Evolutionary conservation across 2,888 invertebrate species (phyloP).

Genomic region (Archips xylosteana): DNA sequence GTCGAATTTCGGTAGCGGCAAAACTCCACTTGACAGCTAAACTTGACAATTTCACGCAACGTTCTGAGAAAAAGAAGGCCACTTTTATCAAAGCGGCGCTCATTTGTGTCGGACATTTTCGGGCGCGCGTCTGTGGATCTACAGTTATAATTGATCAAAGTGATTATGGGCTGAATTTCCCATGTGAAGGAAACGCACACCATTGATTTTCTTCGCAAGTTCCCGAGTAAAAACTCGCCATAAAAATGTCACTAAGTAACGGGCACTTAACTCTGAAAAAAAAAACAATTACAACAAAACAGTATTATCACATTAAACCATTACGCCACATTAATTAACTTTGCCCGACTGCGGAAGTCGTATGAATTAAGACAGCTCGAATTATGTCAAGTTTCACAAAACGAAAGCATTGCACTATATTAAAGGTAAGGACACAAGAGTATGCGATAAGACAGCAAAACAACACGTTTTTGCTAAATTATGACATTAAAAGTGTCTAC

Average conservation of each 20-base stretch:
- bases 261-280: background rate
- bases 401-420: slow-evolving; percentile 12
- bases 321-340: slow-evolving; percentile 31
- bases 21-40: too few species aligned
- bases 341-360: slow-evolving; percentile 19
- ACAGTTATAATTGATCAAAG: too few species aligned
- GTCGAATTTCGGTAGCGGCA: too few species aligned
- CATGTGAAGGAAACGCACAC: too few species aligned
- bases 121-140: too few species aligned
- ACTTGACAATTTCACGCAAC: too few species aligned
- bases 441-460: background rate
- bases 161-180: too few species aligned
- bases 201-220: too few species aligned
- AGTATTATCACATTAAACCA: slow-evolving; percentile 20
- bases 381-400: slow-evolving; percentile 40
- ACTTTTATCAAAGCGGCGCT: too few species aligned
- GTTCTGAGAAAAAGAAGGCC: too few species aligned
- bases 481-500: too few species aligned
- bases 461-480: background rate
- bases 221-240: background rate
- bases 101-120: too few species aligned
- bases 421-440: slow-evolving; percentile 20
- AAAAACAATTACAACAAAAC: slow-evolving; percentile 2
- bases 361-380: slow-evolving; percentile 12
- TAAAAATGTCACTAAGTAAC: background rate